phyloP scores from a whole-genome alignment of 2,888 invertebrate species.

The Odontothrips loti region DNA sequence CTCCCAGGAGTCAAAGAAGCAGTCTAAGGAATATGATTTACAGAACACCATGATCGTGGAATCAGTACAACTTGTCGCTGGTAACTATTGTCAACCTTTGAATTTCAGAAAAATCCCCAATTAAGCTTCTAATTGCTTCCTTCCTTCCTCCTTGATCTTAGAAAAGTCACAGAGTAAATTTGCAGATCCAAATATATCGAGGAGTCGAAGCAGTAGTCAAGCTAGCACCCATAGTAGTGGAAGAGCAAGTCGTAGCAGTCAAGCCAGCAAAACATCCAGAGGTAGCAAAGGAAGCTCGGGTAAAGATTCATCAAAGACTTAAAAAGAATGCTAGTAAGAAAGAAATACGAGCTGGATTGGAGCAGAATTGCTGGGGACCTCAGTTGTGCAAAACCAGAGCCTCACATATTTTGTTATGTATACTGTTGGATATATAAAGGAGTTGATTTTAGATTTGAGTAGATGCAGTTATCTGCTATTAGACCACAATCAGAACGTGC shows the following conservation, averaged over 20 bases:
- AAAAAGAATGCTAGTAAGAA: neutral
- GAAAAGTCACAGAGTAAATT: neutral
- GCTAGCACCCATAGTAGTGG: neutral
- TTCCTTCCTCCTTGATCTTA: too few relatives aligned
- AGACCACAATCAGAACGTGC: too few relatives aligned
- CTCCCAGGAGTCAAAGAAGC: neutral
- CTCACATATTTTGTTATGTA: too few relatives aligned
- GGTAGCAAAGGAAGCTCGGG: neutral
- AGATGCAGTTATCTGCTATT: too few relatives aligned
- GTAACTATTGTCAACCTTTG: neutral
- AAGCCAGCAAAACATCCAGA: neutral
- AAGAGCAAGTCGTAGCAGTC: neutral
- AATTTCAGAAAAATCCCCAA: too few relatives aligned
- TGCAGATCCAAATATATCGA: neutral
- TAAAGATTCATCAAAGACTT: neutral
- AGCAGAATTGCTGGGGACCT: too few relatives aligned
- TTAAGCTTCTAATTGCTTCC: too few relatives aligned
- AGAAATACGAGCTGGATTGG: neutral
- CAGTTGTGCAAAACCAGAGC: too few relatives aligned
- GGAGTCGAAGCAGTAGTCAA: constrained; percentile 2
- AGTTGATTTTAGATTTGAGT: too few relatives aligned
- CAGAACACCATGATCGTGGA: neutral
- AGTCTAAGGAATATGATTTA: neutral
- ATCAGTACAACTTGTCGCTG: neutral
- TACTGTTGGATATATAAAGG: too few relatives aligned